Percentiles rank a stretch among this genome's conserved stretches.
These are phyloP conservation scores for Conus canariensis DNA, from an alignment of 2,888 invertebrate species.

Conservation along the genomic window DNA sequence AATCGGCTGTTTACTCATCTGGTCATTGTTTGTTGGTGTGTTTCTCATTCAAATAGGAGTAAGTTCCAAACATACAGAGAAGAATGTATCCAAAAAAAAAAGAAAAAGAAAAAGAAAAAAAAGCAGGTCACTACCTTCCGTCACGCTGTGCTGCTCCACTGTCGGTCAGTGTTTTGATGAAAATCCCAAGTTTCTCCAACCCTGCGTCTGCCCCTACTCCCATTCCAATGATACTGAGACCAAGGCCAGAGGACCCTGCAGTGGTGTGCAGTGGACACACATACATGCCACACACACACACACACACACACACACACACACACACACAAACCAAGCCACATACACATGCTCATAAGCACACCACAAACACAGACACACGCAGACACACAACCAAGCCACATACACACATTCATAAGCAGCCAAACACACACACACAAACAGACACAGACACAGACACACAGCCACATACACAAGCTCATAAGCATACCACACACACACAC, in stretches of 20 bases:
- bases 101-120: neutral
- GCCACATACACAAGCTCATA: too few species aligned
- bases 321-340: neutral
- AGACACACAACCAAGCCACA: neutral
- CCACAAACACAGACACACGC: neutral
- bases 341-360: neutral
- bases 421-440: neutral
- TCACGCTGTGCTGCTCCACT: conserved; percentile 96
- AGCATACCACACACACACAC: neutral
- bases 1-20: too few species aligned
- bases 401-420: too few species aligned
- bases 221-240: conserved; percentile 98
- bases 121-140: conserved; percentile 82
- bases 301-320: conserved; percentile 8
- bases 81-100: too few species aligned
- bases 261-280: neutral
- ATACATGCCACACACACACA: neutral
- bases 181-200: conserved; percentile 91
- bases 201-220: conserved; percentile 99
- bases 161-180: conserved; percentile 98
- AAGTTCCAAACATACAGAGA: too few species aligned
- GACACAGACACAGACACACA: neutral
- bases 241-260: conserved; percentile 91
- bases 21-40: too few species aligned
- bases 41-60: too few species aligned